phyloP scores from a whole-genome alignment of 2,888 invertebrate genomes.

The Petrolisthes cinctipes region DNA sequence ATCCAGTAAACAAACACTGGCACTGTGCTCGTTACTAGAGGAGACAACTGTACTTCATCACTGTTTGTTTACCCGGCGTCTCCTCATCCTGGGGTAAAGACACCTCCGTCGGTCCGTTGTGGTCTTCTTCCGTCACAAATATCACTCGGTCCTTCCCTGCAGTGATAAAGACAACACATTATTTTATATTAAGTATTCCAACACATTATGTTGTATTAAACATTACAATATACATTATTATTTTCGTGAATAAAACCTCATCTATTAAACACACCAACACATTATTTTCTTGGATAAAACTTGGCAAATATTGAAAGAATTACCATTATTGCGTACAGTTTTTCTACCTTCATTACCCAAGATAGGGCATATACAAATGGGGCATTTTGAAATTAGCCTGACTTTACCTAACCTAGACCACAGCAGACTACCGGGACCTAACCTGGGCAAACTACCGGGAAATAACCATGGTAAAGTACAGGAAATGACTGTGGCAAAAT shows the following conservation, averaged over 20 bases:
- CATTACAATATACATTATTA: background rate
- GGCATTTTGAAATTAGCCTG: no score
- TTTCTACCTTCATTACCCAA: no score
- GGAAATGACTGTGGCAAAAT: no score
- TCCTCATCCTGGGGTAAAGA: constrained; percentile 67
- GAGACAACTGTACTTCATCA: background rate
- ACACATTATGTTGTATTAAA: background rate
- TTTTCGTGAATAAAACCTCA: background rate
- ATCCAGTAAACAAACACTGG: background rate
- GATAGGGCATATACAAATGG: no score
- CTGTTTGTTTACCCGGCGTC: constrained; percentile 65
- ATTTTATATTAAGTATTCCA: background rate
- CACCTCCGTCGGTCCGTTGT: constrained; percentile 78
- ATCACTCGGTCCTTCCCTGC: constrained; percentile 85
- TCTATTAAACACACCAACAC: background rate
- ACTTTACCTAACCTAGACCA: no score
- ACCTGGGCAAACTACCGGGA: no score
- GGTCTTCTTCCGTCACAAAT: constrained; percentile 85
- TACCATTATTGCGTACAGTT: no score
- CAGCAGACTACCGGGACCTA: no score
- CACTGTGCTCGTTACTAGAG: background rate
- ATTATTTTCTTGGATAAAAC: constrained; percentile 6
- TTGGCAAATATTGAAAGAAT: no score
- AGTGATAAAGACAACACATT: constrained; percentile 23
- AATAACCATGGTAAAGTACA: no score